Evolutionary conservation across 2,113 vertebrate species (phyloP).

Genomic region (Seriola rivoliana): DNA sequence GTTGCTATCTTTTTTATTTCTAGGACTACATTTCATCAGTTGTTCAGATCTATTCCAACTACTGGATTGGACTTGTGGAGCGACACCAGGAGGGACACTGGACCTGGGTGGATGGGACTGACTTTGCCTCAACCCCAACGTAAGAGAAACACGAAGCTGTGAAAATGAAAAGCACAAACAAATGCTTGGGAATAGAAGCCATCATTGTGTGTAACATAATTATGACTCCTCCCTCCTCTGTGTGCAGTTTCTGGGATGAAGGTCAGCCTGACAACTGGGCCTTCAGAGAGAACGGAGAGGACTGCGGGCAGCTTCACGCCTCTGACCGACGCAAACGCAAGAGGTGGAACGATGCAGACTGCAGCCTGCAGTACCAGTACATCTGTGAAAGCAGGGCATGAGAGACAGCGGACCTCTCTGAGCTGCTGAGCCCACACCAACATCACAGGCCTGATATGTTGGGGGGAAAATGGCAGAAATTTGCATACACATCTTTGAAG

Average conservation of each 20-base stretch:
- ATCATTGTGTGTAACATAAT: not conserved
- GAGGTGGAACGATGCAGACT: conserved; percentile 79
- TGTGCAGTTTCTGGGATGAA: conserved; percentile 72
- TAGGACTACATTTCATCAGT: conserved; percentile 71
- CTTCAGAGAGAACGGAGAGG: conserved; percentile 69
- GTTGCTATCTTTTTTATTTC: not conserved
- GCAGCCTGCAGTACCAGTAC: conserved; percentile 33
- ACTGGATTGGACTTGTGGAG: conserved; percentile 76
- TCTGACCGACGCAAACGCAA: not conserved
- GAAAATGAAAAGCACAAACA: not conserved
- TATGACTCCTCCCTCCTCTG: not conserved
- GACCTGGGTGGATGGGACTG: conserved; percentile 81
- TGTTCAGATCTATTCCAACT: not conserved
- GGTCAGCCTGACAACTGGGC: conserved; percentile 81
- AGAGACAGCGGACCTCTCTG: not conserved
- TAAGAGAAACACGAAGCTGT: conserved; percentile 38
- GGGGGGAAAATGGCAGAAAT: not conserved
- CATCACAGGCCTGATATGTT: not conserved
- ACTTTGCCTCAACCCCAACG: conserved; percentile 58
- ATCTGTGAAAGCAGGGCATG: conserved; percentile 71
- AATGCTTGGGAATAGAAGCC: not conserved
- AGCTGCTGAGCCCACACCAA: not conserved
- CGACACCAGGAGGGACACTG: conserved; percentile 62
- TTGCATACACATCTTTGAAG: not conserved
- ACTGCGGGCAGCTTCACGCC: conserved; percentile 77